A percentile compares a stretch with the other conserved stretches of the same genome.
Conservation (phyloP, 2,113 vertebrate genomes). For the Mixornis gularis region DNA sequence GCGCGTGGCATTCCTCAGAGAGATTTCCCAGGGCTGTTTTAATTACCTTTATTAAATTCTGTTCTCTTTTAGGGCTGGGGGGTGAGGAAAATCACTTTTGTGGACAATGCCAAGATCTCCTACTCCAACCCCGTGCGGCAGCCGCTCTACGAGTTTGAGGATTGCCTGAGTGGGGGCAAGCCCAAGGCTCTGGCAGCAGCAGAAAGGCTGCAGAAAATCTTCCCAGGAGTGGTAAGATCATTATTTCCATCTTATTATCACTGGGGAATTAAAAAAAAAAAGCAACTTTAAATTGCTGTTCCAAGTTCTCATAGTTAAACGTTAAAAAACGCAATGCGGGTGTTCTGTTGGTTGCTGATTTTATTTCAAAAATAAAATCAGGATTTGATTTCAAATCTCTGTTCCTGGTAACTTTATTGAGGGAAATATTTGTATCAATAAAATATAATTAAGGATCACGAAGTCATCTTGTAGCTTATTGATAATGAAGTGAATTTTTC, state of each 20-base stretch:
- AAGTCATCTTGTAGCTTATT: neutral
- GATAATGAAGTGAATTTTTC: neutral
- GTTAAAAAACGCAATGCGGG: fast-evolving
- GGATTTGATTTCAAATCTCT: neutral
- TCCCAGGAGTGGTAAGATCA: slow-evolving; percentile 90
- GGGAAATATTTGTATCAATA: neutral
- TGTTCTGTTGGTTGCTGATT: neutral
- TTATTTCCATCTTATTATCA: neutral
- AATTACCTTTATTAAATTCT: neutral
- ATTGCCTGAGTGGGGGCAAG: slow-evolving; percentile 89
- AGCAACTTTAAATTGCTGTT: neutral
- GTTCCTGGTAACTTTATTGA: neutral
- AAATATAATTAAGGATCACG: neutral
- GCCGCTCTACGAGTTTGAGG: slow-evolving; percentile 94
- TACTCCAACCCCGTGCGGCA: slow-evolving; percentile 97
- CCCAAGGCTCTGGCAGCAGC: slow-evolving; percentile 89
- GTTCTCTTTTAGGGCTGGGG: slow-evolving; percentile 85
- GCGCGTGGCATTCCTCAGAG: neutral
- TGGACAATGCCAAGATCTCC: slow-evolving; percentile 96
- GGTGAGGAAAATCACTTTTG: slow-evolving; percentile 93
- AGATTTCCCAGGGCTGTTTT: neutral
- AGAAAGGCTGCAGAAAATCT: slow-evolving; percentile 89
- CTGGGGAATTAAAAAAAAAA: neutral
- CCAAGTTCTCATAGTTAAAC: neutral
- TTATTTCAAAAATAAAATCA: neutral